phyloP scores from a whole-genome alignment of 2,888 invertebrate genomes.

The Sphaerophoria rueppellii region DNA sequence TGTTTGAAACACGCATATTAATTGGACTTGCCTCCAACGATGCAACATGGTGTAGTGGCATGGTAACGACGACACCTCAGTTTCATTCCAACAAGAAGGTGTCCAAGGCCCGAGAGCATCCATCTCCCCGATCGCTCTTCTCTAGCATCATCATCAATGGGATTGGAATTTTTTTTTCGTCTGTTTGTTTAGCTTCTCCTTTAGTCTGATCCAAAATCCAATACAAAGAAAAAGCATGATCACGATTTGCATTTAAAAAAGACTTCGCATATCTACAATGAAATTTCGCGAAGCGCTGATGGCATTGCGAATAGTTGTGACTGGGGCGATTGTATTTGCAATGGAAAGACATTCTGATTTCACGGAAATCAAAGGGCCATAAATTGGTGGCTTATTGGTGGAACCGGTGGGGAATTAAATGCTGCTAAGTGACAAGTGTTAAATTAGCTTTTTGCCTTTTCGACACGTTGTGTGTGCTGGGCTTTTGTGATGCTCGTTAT shows the following conservation, averaged over 20 bases:
- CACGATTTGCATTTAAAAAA: conserved; percentile 64
- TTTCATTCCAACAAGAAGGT: conserved; percentile 35
- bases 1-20: conserved; percentile 74
- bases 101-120: conserved; percentile 31
- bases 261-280: conserved; percentile 51
- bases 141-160: not conserved
- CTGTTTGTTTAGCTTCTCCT: conserved; percentile 63
- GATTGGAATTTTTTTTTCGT: conserved; percentile 64
- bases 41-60: conserved; percentile 44
- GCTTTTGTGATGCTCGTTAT: conserved; percentile 30
- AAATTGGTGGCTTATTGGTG: conserved; percentile 76
- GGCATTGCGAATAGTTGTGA: conserved; percentile 59
- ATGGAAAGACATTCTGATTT: conserved; percentile 63
- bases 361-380: conserved; percentile 73
- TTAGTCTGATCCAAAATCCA: conserved; percentile 14
- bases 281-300: conserved; percentile 11
- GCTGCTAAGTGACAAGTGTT: conserved; percentile 76
- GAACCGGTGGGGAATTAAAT: conserved; percentile 73
- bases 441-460: conserved; percentile 76
- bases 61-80: conserved; percentile 43
- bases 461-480: conserved; percentile 70
- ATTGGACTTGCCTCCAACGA: conserved; percentile 74
- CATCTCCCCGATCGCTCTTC: not conserved
- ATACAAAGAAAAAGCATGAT: conserved; percentile 42
- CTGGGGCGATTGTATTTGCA: conserved; percentile 47